A percentile compares a stretch with the other conserved stretches of the same genome.
Evolutionary conservation across 2,888 invertebrate genomes (phyloP).

Genomic region (Silvanus unidentatus): DNA sequence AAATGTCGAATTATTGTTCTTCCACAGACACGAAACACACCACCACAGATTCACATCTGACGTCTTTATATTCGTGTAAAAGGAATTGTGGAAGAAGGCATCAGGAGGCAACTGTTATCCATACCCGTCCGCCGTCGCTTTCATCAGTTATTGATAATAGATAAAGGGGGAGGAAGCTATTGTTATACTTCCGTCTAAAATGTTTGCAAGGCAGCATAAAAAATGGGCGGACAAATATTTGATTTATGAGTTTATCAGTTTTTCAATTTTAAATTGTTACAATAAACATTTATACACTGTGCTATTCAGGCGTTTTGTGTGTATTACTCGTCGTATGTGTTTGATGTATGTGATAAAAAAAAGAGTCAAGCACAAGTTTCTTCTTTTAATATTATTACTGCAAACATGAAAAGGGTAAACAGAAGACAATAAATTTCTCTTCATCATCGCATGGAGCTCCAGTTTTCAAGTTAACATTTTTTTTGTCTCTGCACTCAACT

Average conservation of each 20-base stretch:
- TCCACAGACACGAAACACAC: slow-evolving; percentile 9
- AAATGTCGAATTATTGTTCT: too few relatives aligned
- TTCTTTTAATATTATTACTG: too few relatives aligned
- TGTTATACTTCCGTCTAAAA: slow-evolving; percentile 28
- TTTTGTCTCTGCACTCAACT: too few relatives aligned
- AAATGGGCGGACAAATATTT: slow-evolving; percentile 31
- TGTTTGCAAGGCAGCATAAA: slow-evolving; percentile 26
- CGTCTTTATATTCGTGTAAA: slow-evolving; percentile 18
- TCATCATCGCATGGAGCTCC: too few relatives aligned
- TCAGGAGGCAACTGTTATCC: slow-evolving; percentile 12
- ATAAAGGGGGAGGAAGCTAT: slow-evolving; percentile 30
- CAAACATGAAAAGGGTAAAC: too few relatives aligned
- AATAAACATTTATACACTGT: slow-evolving; percentile 15
- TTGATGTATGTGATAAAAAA: too few relatives aligned
- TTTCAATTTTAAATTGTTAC: slow-evolving; percentile 29
- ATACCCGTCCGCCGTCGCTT: slow-evolving; percentile 19
- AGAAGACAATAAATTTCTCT: too few relatives aligned
- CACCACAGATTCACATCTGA: slow-evolving; percentile 16
- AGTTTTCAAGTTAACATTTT: too few relatives aligned
- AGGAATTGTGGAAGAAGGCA: too few relatives aligned
- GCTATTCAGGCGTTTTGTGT: too few relatives aligned
- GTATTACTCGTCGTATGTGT: too few relatives aligned
- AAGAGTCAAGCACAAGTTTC: too few relatives aligned
- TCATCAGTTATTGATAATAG: slow-evolving; percentile 33
- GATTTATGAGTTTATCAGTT: slow-evolving; percentile 29